Evolutionary conservation across 2,888 invertebrate genomes (phyloP).

Genomic region (Eristalinus sepulchralis): DNA sequence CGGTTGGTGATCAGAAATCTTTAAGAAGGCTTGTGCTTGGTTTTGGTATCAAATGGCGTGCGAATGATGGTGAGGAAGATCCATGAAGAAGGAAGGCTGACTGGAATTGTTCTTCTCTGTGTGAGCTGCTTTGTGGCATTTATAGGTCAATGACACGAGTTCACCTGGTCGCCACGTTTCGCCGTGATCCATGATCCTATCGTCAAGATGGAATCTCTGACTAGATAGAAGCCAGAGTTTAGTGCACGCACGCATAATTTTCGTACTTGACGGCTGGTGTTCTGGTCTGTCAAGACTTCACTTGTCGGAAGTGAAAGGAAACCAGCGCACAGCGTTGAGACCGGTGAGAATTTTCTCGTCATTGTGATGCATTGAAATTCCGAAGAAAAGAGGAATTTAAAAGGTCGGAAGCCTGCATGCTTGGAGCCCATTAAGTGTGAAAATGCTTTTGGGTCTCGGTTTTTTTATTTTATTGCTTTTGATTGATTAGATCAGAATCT

Average conservation of each 20-base stretch:
- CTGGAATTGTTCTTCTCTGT: not conserved
- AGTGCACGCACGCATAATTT: constrained; percentile 44
- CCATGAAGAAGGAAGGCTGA: not conserved
- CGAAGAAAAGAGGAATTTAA: constrained; percentile 15
- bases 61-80: not conserved
- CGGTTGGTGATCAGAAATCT: no score
- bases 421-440: constrained; percentile 44
- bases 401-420: constrained; percentile 27
- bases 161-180: constrained; percentile 44
- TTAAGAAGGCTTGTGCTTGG: not conserved
- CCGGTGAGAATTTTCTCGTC: constrained; percentile 27
- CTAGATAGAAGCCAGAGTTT: not conserved
- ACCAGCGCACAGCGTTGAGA: not conserved
- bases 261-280: not conserved
- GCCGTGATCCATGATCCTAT: not conserved
- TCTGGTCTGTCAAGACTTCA: not conserved
- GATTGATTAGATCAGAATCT: constrained; percentile 42
- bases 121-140: constrained; percentile 53
- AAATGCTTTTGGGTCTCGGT: constrained; percentile 22
- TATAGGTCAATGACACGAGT: constrained; percentile 58
- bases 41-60: not conserved
- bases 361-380: not conserved
- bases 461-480: constrained; percentile 41
- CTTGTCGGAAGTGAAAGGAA: constrained; percentile 42
- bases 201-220: not conserved